Base-by-base conservation (phyloP, 2,888 invertebrate species). In the Thelaira solivaga region DNA sequence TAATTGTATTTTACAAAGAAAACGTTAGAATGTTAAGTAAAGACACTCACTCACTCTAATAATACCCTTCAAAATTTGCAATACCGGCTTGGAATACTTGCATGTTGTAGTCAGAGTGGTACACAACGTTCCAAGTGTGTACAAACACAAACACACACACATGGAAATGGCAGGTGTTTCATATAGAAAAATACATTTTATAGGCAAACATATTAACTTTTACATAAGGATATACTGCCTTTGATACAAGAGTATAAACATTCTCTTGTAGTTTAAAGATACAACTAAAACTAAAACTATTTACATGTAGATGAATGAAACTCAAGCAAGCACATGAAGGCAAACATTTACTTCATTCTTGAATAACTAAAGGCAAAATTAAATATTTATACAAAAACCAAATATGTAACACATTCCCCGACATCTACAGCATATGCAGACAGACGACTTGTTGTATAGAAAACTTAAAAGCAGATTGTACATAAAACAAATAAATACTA, bases 261-360 rank as follows among this genome's bases (percentile, higher is more conserved):
- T 10, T 29, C 53, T 11, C 31, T 6, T 34, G 31, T 22, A 34
- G 16, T 16, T 26, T 29, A 45, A 55, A 36, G 55, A 39, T 36
- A 36, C 61, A n/a, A n/a, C n/a, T n/a, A n/a, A n/a, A 41, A 29
- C 53, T 45, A 16, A 53, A 65, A 51, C 26, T 51, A 39, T 62
- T 62, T 62, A 47, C 47, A 47, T 62, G 62, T 29, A 55, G 29
- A n/a, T n/a, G n/a, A n/a, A 51, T 51, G 51, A 55, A 73, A 65
- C 31, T 65, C 41, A 73, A 65, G 49, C 49, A 65, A 39, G n/a
- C 57, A 65, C 53, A 64, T 47, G 45, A 62, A 41, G 29, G 49
- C 41, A 73, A 73, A 73, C 39, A 73, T 73, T 65, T 55, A 73
- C 72, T 73, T 74, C 11, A 26, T 53, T 43, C 53, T 68, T 31